phyloP scores from a whole-genome alignment of 2,113 vertebrate genomes.

The Oreochromis aureus region DNA sequence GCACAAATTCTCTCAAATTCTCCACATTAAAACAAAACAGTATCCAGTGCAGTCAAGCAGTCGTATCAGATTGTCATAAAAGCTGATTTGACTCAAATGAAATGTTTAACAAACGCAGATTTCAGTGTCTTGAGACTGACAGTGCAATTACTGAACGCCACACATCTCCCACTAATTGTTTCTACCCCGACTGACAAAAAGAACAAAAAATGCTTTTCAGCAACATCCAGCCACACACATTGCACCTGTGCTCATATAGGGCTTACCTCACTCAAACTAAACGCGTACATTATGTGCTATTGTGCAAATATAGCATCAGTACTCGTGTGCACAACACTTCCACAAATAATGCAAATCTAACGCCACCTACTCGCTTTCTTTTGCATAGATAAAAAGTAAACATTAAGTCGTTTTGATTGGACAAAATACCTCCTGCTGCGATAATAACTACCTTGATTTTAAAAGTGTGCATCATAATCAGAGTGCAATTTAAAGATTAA shows the following conservation, averaged over 20 bases:
- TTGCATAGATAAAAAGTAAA: slow-evolving; percentile 39
- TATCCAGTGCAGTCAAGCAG: background rate
- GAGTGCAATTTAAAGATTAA: background rate
- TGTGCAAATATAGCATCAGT: slow-evolving; percentile 36
- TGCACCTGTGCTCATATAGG: slow-evolving; percentile 37
- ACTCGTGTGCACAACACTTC: background rate
- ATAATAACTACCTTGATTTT: background rate
- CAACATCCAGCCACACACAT: background rate
- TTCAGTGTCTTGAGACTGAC: background rate
- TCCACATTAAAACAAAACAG: background rate
- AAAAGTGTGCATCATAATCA: background rate
- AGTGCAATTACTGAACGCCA: background rate
- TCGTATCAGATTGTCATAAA: background rate
- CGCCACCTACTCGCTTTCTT: background rate
- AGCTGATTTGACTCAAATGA: slow-evolving; percentile 3
- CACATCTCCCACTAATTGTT: background rate
- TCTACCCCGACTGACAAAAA: background rate
- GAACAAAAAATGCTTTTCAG: background rate
- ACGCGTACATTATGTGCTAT: background rate
- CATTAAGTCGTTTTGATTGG: background rate
- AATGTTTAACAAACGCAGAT: slow-evolving; percentile 2
- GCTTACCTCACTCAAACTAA: background rate
- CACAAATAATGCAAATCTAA: slow-evolving; percentile 4
- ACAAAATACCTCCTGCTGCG: background rate
- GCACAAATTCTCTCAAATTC: background rate